phyloP scores from a whole-genome alignment of 2,888 invertebrate species.

The Stenodema calcarata region DNA sequence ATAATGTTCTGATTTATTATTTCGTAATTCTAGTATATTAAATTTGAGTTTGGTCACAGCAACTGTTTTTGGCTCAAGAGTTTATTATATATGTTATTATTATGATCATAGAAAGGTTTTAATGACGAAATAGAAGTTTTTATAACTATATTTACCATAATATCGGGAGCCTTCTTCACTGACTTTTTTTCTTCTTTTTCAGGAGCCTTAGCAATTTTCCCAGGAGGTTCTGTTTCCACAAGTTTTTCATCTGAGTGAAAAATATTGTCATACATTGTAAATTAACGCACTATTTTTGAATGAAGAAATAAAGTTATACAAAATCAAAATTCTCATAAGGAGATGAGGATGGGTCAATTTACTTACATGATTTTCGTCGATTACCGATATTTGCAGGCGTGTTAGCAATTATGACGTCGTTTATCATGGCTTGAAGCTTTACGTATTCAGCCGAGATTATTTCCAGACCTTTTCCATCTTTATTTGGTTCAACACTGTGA shows the following conservation, averaged over 20 bases:
- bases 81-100: too few species aligned
- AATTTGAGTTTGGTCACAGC: too few species aligned
- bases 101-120: too few species aligned
- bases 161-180: slow-evolving; percentile 69
- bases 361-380: slow-evolving; percentile 8
- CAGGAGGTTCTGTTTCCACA: slow-evolving; percentile 55
- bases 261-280: neutral
- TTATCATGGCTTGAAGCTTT: slow-evolving; percentile 66
- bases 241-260: slow-evolving; percentile 31
- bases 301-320: neutral
- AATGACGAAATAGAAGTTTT: neutral
- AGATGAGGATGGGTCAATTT: too few species aligned
- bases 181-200: slow-evolving; percentile 69
- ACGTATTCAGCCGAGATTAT: slow-evolving; percentile 67
- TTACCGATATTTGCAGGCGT: slow-evolving; percentile 14
- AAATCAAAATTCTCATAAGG: too few species aligned
- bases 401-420: slow-evolving; percentile 52
- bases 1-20: too few species aligned
- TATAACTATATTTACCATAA: slow-evolving; percentile 66
- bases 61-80: too few species aligned
- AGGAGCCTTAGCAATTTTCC: slow-evolving; percentile 64
- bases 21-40: too few species aligned
- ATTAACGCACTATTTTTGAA: too few species aligned
- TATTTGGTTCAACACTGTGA: slow-evolving; percentile 63
- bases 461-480: slow-evolving; percentile 64